These are phyloP conservation scores for Scaptomyza cyrtandrae DNA, from an alignment of 2,888 invertebrate genomes.

Conservation along the genomic window DNA sequence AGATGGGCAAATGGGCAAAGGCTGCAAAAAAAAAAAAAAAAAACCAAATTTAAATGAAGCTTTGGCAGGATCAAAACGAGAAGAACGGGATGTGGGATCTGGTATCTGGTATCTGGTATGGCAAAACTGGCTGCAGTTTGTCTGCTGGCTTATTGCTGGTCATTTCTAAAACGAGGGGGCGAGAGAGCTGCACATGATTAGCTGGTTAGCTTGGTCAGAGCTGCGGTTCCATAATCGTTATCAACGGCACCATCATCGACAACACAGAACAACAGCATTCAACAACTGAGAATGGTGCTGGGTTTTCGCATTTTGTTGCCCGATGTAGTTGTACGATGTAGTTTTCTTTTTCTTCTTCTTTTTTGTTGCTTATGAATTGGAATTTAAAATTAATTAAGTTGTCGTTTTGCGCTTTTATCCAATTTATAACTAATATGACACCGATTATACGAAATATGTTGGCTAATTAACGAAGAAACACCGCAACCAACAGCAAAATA, in stretches of 20 bases:
- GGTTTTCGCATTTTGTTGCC: constrained; percentile 31
- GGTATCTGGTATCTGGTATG: constrained; percentile 12
- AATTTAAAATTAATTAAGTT: constrained; percentile 84
- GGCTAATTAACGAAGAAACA: constrained; percentile 85
- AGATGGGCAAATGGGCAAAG: constrained; percentile 55
- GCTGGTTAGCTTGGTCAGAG: constrained; percentile 29
- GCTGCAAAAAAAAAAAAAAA: constrained; percentile 30
- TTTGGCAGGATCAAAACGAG: constrained; percentile 40
- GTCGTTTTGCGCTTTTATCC: constrained; percentile 84
- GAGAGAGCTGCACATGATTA: constrained; percentile 41
- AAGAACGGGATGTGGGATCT: not conserved
- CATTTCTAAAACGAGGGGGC: constrained; percentile 34
- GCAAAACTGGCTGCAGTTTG: constrained; percentile 52
- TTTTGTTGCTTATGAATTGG: constrained; percentile 77
- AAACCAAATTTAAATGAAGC: constrained; percentile 73
- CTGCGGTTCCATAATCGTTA: constrained; percentile 65
- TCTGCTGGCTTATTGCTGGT: constrained; percentile 49
- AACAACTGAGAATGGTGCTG: constrained; percentile 11
- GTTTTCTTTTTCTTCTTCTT: not conserved
- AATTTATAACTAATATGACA: constrained; percentile 85
- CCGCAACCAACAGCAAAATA: constrained; percentile 51
- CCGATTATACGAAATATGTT: constrained; percentile 85
- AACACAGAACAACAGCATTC: constrained; percentile 4
- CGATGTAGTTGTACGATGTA: constrained; percentile 1
- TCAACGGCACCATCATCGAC: constrained; percentile 67